phyloP scores from a whole-genome alignment of 2,113 vertebrate genomes.

The Cettia cetti region DNA sequence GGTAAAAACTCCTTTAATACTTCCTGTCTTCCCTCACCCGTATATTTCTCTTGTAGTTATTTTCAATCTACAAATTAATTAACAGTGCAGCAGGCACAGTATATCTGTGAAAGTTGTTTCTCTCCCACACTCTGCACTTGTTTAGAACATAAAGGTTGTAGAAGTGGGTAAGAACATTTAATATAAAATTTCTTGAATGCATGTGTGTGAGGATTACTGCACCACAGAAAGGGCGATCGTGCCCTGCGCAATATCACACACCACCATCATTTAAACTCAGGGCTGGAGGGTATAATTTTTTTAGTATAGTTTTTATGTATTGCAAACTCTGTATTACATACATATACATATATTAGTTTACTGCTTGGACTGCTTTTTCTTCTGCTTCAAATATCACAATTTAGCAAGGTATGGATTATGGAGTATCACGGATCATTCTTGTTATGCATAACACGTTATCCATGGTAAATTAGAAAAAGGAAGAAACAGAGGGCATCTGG shows the following conservation, averaged over 20 bases:
- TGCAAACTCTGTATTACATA: neutral
- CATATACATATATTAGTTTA: neutral
- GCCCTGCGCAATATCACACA: neutral
- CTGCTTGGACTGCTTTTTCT: neutral
- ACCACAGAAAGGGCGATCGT: neutral
- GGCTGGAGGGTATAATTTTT: neutral
- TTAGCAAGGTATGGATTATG: neutral
- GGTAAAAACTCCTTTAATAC: constrained; percentile 3
- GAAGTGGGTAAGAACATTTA: neutral
- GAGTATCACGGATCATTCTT: neutral
- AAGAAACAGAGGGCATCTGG: constrained; percentile 1
- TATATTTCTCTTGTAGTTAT: constrained; percentile 33
- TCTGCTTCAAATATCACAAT: neutral
- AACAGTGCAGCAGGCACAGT: constrained; percentile 4
- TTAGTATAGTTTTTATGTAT: neutral
- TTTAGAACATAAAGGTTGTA: constrained; percentile 22
- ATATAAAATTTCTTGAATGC: constrained; percentile 13
- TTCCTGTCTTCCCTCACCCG: neutral
- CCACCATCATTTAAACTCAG: neutral
- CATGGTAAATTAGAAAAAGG: neutral
- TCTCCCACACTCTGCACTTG: neutral
- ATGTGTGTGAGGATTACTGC: neutral
- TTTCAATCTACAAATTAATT: constrained; percentile 58
- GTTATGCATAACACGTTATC: neutral
- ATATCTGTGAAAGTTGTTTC: neutral